These are phyloP conservation scores for Clunio marinus DNA, from an alignment of 2,888 invertebrate species.

Conservation along the genomic window DNA sequence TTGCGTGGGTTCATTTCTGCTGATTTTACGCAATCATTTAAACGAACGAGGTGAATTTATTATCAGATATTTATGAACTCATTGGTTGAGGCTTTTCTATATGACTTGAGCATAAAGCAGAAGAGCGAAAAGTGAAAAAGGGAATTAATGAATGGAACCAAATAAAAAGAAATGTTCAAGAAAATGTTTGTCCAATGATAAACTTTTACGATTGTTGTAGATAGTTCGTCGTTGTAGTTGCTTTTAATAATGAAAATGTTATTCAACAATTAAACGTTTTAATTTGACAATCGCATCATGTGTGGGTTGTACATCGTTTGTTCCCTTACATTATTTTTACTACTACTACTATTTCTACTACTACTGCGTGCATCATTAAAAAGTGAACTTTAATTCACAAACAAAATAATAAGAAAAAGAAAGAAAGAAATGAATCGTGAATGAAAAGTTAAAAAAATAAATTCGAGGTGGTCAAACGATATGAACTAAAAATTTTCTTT, in stretches of 20 bases:
- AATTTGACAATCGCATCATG: conserved; percentile 9
- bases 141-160: conserved; percentile 31
- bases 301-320: conserved; percentile 23
- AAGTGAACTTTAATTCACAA: conserved; percentile 27
- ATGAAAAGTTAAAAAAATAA: conserved; percentile 8
- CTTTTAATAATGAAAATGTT: not conserved
- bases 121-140: not conserved
- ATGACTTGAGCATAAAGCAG: not conserved
- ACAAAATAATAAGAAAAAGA: too few species aligned
- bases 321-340: conserved; percentile 16
- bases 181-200: conserved; percentile 5
- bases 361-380: not conserved
- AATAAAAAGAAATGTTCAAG: too few species aligned
- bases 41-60: too few species aligned
- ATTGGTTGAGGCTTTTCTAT: too few species aligned
- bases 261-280: conserved; percentile 32
- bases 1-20: not conserved
- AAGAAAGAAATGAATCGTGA: not conserved
- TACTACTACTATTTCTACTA: conserved; percentile 3
- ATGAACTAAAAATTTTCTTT: too few species aligned
- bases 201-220: not conserved
- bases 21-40: not conserved
- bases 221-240: too few species aligned
- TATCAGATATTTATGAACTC: too few species aligned
- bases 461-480: not conserved